Conservation (phyloP, 1,140 invertebrate species). For the Geopemphigus sp. region DNA sequence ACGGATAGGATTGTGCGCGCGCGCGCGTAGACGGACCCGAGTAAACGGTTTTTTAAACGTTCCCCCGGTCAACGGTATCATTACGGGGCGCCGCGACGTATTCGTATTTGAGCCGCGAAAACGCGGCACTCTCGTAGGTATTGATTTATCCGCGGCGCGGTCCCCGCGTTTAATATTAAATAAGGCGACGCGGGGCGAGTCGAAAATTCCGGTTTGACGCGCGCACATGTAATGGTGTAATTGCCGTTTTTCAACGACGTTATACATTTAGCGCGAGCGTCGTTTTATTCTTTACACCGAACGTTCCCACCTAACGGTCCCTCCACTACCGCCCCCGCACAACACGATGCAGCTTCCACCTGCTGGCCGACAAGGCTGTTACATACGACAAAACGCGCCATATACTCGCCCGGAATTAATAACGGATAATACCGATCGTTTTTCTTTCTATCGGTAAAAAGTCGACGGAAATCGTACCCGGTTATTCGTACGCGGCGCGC, state of each 20-base stretch:
- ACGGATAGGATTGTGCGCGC: background rate
- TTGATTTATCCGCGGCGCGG: slow-evolving; percentile 45
- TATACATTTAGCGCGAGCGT: slow-evolving; percentile 35
- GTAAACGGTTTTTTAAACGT: slow-evolving; percentile 18
- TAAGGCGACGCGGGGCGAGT: slow-evolving; percentile 34
- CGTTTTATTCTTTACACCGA: background rate
- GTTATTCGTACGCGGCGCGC: too few relatives aligned
- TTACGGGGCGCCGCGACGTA: background rate
- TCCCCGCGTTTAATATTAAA: too few relatives aligned
- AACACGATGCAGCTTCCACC: too few relatives aligned
- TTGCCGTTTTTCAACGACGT: slow-evolving; percentile 43
- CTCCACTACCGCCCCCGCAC: background rate
- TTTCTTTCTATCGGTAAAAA: too few relatives aligned
- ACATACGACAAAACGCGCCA: background rate
- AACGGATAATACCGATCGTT: too few relatives aligned
- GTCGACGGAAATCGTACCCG: too few relatives aligned
- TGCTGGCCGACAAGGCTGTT: too few relatives aligned
- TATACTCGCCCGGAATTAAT: too few relatives aligned
- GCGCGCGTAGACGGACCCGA: background rate
- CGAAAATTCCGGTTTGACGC: slow-evolving; percentile 37
- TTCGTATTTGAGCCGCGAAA: background rate
- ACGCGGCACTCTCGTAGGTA: background rate
- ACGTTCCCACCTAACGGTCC: background rate
- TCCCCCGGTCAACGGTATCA: background rate
- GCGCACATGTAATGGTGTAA: slow-evolving; percentile 8